These are phyloP conservation scores for Hesperia comma DNA, from an alignment of 2,888 invertebrate genomes.

Conservation along the genomic window DNA sequence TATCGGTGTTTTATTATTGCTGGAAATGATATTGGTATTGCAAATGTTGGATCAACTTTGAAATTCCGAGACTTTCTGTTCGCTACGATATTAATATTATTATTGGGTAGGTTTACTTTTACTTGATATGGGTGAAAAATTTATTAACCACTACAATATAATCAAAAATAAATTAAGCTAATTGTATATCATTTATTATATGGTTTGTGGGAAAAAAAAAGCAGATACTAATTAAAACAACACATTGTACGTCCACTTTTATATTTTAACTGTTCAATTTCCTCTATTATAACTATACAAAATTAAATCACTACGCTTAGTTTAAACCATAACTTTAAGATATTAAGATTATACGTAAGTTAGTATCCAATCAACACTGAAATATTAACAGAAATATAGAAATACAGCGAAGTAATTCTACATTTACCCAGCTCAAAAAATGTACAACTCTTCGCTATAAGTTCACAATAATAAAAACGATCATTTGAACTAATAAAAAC, in stretches of 20 bases:
- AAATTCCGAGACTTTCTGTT: too few relatives aligned
- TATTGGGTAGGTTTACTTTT: too few relatives aligned
- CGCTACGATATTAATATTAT: too few relatives aligned
- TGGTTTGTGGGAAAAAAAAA: too few relatives aligned
- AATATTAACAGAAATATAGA: slow-evolving; percentile 16
- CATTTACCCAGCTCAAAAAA: slow-evolving; percentile 81
- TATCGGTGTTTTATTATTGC: too few relatives aligned
- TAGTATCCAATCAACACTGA: slow-evolving; percentile 44
- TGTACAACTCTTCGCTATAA: slow-evolving; percentile 72
- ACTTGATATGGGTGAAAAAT: too few relatives aligned
- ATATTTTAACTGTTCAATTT: slow-evolving; percentile 79
- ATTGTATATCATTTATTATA: too few relatives aligned
- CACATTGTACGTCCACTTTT: slow-evolving; percentile 59
- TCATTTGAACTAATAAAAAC: slow-evolving; percentile 9
- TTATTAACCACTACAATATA: too few relatives aligned
- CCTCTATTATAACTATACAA: slow-evolving; percentile 78
- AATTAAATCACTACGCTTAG: slow-evolving; percentile 74
- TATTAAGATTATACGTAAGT: slow-evolving; percentile 28
- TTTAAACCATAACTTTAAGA: slow-evolving; percentile 36
- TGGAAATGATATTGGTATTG: too few relatives aligned
- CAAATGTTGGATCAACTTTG: too few relatives aligned
- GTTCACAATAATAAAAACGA: slow-evolving; percentile 19
- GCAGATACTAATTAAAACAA: slow-evolving; percentile 22
- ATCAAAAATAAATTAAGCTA: too few relatives aligned
- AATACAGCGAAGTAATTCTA: slow-evolving; percentile 66